Base-by-base conservation (phyloP, 2,113 vertebrate genomes). In the Mobula hypostoma region DNA sequence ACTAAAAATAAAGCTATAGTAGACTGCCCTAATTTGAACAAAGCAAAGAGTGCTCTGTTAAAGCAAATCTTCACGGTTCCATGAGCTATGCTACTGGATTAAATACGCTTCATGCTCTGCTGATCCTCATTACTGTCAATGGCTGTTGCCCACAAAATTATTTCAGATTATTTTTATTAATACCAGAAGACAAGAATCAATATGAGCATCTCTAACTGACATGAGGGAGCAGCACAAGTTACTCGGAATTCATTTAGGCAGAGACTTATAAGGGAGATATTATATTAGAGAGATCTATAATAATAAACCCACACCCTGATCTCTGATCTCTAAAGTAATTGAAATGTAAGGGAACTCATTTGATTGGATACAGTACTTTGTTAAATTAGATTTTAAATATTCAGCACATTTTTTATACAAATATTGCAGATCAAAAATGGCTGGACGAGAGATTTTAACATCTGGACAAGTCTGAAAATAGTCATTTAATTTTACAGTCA, bases 51-150 rank as follows among this genome's bases (percentile, higher is more conserved):
- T 11, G 68, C 91, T 56, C 56, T 93, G 36, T 93, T 56, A 93
- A 48, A n/a, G 32, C 40, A 93, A 93, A 93, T 74, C 68, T 93
- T 93, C 91, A 93, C 12, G 91, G 91, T 93, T 93, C 66, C 91
- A 93, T 93, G 91, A 74, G 70, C 70, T 74, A 9, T 76, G 70
- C 68, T 93, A 93, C 56, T 93, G 68, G 72, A 93, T 93, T 93
- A 93, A 93, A 93, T 76, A 93, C 70, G 91, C 68, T 93, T 93
- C 91, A 74, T 40, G 91, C 91, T 93, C 91, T 93, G 68, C 21
- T 93, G 91, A 76, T 72, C 40, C 12, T 56, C 11, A 93, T 66
- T 19, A 8, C 91, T 56, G 70, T 36, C 36, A 74, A 27, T 74
- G n/a, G 11, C 74, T 48, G 48, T 74, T 74, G 79, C n/a, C 15